Evolutionary conservation across 2,888 invertebrate genomes (phyloP).

Genomic region (Blastobasis lacticolella): DNA sequence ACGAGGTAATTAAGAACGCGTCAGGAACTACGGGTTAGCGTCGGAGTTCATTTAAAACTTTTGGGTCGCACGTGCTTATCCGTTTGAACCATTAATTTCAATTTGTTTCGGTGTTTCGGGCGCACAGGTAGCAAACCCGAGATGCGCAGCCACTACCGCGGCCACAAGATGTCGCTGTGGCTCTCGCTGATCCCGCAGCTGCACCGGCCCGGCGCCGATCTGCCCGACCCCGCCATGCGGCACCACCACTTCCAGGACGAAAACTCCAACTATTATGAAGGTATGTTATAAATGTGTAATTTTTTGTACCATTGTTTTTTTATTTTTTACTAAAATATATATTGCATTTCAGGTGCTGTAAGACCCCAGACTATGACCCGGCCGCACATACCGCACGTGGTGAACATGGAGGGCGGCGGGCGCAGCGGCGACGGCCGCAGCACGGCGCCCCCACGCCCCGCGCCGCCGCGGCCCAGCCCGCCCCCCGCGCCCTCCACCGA

Average conservation of each 20-base stretch:
- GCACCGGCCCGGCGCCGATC: slow-evolving; percentile 84
- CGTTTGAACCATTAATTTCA: slow-evolving; percentile 37
- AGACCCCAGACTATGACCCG: slow-evolving; percentile 82
- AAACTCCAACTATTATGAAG: slow-evolving; percentile 85
- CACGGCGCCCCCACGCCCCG: slow-evolving; percentile 60
- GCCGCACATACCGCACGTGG: slow-evolving; percentile 75
- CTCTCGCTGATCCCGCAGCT: slow-evolving; percentile 91
- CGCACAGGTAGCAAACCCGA: slow-evolving; percentile 79
- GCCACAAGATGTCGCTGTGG: slow-evolving; percentile 96
- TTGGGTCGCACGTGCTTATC: slow-evolving; percentile 25
- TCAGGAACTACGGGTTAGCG: slow-evolving; percentile 12
- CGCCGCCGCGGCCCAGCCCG: slow-evolving; percentile 49
- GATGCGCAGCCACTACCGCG: slow-evolving; percentile 92
- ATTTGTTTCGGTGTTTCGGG: slow-evolving; percentile 24
- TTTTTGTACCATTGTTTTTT: not conserved
- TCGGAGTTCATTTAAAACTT: slow-evolving; percentile 34
- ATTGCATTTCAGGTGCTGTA: slow-evolving; percentile 76
- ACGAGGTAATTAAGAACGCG: slow-evolving; percentile 13
- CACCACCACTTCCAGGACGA: slow-evolving; percentile 92
- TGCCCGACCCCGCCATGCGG: slow-evolving; percentile 87
- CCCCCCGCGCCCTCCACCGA: slow-evolving; percentile 78
- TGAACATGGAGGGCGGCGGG: slow-evolving; percentile 44
- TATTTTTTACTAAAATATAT: not conserved
- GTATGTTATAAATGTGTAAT: slow-evolving; percentile 43
- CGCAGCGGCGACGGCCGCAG: slow-evolving; percentile 46